Evolutionary conservation across 2,888 invertebrate species (phyloP).

Genomic region (Spodoptera exigua): DNA sequence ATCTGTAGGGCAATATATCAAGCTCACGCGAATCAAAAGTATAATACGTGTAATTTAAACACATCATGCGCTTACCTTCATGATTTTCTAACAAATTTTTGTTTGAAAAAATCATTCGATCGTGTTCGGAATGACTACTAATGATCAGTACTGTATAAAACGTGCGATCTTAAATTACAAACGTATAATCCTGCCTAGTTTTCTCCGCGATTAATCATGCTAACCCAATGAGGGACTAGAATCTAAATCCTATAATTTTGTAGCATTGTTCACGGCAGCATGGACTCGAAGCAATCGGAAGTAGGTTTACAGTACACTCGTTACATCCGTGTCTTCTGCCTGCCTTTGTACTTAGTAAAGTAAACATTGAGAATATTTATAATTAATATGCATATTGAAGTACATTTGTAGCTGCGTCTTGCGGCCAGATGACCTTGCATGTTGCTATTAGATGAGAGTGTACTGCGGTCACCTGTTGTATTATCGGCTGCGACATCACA

Average conservation of each 20-base stretch:
- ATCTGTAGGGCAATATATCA: constrained; percentile 69
- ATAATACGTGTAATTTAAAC: constrained; percentile 76
- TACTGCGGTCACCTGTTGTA: constrained; percentile 71
- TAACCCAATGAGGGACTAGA: constrained; percentile 80
- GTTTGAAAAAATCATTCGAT: constrained; percentile 70
- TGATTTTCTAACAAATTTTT: constrained; percentile 70
- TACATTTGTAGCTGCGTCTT: constrained; percentile 29
- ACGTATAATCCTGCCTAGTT: constrained; percentile 79
- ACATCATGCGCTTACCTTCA: constrained; percentile 65
- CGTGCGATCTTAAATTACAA: constrained; percentile 78
- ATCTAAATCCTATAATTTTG: constrained; percentile 85
- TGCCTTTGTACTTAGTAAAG: constrained; percentile 27
- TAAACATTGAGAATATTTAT: constrained; percentile 22
- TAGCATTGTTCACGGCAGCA: constrained; percentile 79
- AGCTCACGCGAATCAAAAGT: constrained; percentile 67
- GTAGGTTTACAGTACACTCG: constrained; percentile 84
- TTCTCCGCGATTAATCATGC: constrained; percentile 86
- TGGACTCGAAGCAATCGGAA: constrained; percentile 75
- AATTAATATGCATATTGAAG: constrained; percentile 16
- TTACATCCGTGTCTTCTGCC: constrained; percentile 69
- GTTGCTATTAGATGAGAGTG: constrained; percentile 55
- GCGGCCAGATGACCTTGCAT: constrained; percentile 45
- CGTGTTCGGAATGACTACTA: constrained; percentile 77
- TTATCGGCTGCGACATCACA: constrained; percentile 79
- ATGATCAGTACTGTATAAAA: constrained; percentile 74